Evolutionary conservation across 2,113 vertebrate genomes (phyloP).

Genomic region (Struthidea cinerea): DNA sequence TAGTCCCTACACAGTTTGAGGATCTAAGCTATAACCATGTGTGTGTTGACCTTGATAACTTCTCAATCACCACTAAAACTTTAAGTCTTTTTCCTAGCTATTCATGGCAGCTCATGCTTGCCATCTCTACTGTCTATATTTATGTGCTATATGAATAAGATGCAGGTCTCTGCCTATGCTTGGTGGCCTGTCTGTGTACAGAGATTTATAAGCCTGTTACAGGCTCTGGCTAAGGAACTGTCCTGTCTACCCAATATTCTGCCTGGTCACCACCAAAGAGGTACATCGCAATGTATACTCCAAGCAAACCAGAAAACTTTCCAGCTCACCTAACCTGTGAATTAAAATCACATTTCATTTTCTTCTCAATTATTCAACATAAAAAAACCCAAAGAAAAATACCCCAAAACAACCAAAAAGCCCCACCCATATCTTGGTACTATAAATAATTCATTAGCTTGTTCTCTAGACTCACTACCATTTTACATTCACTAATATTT

Average conservation of each 20-base stretch:
- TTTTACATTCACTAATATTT: background rate
- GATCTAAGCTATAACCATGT: background rate
- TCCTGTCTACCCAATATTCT: background rate
- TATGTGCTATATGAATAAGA: background rate
- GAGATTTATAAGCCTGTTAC: background rate
- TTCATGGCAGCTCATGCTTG: background rate
- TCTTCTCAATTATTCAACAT: background rate
- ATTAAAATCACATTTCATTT: background rate
- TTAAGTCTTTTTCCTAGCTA: background rate
- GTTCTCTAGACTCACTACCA: background rate
- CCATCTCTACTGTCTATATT: background rate
- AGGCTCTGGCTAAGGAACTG: background rate
- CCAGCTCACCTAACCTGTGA: background rate
- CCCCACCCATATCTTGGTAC: fast-evolving
- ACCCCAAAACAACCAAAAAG: background rate
- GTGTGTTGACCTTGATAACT: background rate
- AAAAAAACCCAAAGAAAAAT: background rate
- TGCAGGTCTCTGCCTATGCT: background rate
- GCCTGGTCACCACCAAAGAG: background rate
- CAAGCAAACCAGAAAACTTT: background rate
- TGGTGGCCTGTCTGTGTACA: background rate
- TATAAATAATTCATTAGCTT: background rate
- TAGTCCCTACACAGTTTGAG: background rate
- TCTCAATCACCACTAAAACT: background rate
- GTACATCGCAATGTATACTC: background rate